Evolutionary conservation across 2,113 vertebrate species (phyloP), one percentile per base, ranked within the genome.

Genomic region (Lucifuga dentata): DNA sequence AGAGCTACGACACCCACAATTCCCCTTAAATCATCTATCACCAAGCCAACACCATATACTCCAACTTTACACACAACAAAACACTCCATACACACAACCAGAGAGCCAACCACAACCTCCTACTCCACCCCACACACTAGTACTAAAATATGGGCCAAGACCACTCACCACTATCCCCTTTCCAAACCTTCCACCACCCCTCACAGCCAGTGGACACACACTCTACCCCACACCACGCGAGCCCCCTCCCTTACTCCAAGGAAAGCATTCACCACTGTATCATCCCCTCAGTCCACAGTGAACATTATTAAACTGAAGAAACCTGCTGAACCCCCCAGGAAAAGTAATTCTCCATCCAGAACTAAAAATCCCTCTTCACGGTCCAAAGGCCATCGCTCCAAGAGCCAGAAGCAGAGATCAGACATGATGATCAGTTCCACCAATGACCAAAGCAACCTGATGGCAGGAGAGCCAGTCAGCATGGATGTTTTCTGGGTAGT

Each of bases 401-500:
- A 83, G 51, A 80, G 13, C 67, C 77, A 53, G 60, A 85, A 76
- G 48, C 80, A 80, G 72, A 40, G 2, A 33, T 12, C 62, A 0
- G 43, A 60, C n/a, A n/a, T n/a, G n/a, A 5, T 11, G 3, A 67
- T 57, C 62, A 73, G 59, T 68, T 68, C 71, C 11, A 74, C 52
- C 32, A 84, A 83, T 1, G 50, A 71, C 52, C 81, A 76, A 2
- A 85, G 62, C 41, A 85, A 73, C 12, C 6, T 90, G 9, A 62
- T 71, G 71, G 41, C 69, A 59, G 66, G 71, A 51, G 66, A 45
- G 5, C 78, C 43, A 0, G 68, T 86, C 19, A 86, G 29, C 2
- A 61, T 43, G 68, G 84, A 88, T 8, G 57, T 87, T 1, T 90
- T 86, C 80, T 99, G 98, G 98, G 72, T 93, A 53, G 90, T 92